A percentile compares a stretch with the other conserved stretches of the same genome.
Evolutionary conservation across 2,113 vertebrate species (phyloP).

Genomic region (Panthera uncia): DNA sequence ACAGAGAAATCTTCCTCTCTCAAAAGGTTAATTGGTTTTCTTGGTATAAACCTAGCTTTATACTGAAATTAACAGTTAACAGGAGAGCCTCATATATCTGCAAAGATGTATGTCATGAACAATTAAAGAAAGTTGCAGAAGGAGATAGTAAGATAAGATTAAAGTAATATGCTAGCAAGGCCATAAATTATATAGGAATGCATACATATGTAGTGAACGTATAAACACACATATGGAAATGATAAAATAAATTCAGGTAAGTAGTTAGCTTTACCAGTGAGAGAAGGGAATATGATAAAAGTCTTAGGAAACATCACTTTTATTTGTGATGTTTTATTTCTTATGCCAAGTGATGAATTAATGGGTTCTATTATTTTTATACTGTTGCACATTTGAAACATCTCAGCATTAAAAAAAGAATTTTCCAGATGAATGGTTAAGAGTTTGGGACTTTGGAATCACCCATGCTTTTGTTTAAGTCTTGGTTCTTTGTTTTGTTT

Average conservation of each 20-base stretch:
- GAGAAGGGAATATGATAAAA: neutral
- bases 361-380: neutral
- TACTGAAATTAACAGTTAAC: neutral
- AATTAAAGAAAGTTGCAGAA: neutral
- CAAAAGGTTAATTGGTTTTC: neutral
- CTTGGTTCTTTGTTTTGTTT: neutral
- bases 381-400: neutral
- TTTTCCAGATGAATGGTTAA: neutral
- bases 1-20: neutral
- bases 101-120: neutral
- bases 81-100: neutral
- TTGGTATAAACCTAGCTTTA: neutral
- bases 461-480: neutral
- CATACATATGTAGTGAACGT: neutral
- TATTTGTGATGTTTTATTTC: neutral
- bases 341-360: neutral
- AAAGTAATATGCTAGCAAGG: neutral
- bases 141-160: neutral
- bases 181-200: neutral
- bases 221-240: neutral
- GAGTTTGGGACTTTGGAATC: neutral
- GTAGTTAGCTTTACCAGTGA: neutral
- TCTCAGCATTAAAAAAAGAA: neutral
- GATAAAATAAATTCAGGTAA: neutral
- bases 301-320: neutral